These are phyloP conservation scores for Proterorhinus semilunaris DNA, from an alignment of 2,113 vertebrate species.

Conservation along the genomic window DNA sequence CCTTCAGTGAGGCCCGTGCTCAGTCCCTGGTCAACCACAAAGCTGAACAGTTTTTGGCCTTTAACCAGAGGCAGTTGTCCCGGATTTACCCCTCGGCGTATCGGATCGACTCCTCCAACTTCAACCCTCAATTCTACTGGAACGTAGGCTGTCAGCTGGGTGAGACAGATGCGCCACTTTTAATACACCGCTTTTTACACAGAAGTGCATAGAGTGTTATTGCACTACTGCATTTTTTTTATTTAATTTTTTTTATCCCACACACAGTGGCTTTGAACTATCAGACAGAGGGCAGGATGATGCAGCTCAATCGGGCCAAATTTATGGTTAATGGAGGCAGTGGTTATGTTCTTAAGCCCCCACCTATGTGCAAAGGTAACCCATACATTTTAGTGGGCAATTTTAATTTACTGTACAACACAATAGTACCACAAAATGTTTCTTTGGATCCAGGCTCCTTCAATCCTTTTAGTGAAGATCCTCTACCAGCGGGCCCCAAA, in stretches of 20 bases:
- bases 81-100: constrained; percentile 96
- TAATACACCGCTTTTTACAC: neutral
- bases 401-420: too few species aligned
- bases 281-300: constrained; percentile 95
- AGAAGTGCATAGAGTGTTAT: neutral
- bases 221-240: too few species aligned
- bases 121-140: constrained; percentile 96
- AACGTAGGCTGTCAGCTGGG: constrained; percentile 94
- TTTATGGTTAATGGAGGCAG: constrained; percentile 93
- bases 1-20: constrained; percentile 92
- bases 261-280: constrained; percentile 93
- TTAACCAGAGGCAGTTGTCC: constrained; percentile 94
- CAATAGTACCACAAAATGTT: constrained; percentile 16
- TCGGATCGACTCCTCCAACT: constrained; percentile 96
- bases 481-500: constrained; percentile 92
- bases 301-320: constrained; percentile 96
- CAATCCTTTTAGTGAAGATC: constrained; percentile 90
- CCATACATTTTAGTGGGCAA: neutral
- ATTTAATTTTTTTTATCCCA: constrained; percentile 8
- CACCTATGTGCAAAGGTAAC: constrained; percentile 94
- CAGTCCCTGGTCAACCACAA: constrained; percentile 92
- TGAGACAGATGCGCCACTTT: constrained; percentile 52
- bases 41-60: constrained; percentile 87
- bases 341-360: constrained; percentile 97
- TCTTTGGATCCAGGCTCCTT: constrained; percentile 82